Conservation (phyloP, 2,113 vertebrate genomes). For the Hippolais icterina region DNA sequence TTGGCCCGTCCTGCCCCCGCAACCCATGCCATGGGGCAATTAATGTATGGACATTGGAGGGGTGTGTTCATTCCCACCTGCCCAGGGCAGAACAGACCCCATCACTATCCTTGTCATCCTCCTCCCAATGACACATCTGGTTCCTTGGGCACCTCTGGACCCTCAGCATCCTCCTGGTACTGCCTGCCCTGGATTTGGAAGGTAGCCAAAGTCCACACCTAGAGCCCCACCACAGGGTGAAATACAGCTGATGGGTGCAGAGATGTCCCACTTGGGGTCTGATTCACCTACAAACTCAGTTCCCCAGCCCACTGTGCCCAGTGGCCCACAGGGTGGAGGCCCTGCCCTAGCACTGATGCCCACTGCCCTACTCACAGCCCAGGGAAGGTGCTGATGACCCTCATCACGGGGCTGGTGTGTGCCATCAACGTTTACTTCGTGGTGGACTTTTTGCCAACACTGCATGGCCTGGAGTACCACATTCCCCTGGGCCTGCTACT, state of each 20-base stretch:
- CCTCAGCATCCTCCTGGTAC: not conserved
- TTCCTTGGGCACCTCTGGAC: not conserved
- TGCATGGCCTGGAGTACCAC: conserved; percentile 56
- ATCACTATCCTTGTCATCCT: not conserved
- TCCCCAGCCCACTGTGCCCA: not conserved
- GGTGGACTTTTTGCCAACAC: conserved; percentile 62
- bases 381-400: conserved; percentile 63
- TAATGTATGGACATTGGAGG: not conserved
- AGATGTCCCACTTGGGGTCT: rapidly evolving
- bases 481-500: conserved; percentile 55
- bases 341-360: not conserved
- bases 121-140: not conserved
- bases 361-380: not conserved
- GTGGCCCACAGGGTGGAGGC: not conserved
- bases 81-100: not conserved
- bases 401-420: conserved; percentile 67
- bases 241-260: not conserved
- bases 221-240: rapidly evolving
- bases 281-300: not conserved
- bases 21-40: not conserved
- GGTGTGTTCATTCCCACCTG: not conserved
- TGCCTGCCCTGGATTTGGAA: not conserved
- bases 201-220: not conserved
- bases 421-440: conserved; percentile 77
- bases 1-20: not conserved